A percentile compares a stretch with the other conserved stretches of the same genome.
Evolutionary conservation across 2,113 vertebrate species (phyloP).

Genomic region (Oceanites oceanicus): DNA sequence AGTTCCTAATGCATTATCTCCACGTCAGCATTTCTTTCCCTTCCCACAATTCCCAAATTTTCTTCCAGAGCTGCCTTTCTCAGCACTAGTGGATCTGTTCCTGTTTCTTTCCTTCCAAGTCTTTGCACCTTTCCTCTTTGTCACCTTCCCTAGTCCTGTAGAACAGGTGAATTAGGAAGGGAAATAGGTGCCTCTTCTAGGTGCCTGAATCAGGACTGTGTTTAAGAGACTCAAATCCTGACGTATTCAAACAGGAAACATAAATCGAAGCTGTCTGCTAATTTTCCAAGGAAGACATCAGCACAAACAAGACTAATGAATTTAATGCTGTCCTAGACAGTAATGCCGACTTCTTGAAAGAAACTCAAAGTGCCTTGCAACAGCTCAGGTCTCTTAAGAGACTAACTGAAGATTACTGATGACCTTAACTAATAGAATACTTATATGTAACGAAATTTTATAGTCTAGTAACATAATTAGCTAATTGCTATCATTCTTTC

Average conservation of each 20-base stretch:
- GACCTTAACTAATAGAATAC: neutral
- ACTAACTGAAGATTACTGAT: neutral
- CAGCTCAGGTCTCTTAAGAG: neutral
- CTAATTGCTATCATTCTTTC: neutral
- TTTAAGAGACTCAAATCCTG: neutral
- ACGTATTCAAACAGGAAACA: neutral
- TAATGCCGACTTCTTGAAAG: neutral
- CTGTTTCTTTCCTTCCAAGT: neutral
- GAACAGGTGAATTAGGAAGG: neutral
- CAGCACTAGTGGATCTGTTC: neutral
- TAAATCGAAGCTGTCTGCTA: neutral
- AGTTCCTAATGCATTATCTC: neutral
- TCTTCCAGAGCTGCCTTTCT: neutral
- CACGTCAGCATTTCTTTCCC: neutral
- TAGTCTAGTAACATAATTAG: neutral
- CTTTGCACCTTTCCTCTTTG: neutral
- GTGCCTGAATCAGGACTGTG: too few species aligned
- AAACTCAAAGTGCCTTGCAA: neutral
- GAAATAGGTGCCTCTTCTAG: neutral
- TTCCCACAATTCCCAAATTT: neutral
- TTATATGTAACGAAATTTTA: neutral
- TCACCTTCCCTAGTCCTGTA: neutral
- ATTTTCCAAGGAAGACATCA: neutral
- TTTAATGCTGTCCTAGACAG: neutral
- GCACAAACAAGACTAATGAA: neutral